Conservation (phyloP, 2,113 vertebrate species). For the Trichomycterus rosablanca region DNA sequence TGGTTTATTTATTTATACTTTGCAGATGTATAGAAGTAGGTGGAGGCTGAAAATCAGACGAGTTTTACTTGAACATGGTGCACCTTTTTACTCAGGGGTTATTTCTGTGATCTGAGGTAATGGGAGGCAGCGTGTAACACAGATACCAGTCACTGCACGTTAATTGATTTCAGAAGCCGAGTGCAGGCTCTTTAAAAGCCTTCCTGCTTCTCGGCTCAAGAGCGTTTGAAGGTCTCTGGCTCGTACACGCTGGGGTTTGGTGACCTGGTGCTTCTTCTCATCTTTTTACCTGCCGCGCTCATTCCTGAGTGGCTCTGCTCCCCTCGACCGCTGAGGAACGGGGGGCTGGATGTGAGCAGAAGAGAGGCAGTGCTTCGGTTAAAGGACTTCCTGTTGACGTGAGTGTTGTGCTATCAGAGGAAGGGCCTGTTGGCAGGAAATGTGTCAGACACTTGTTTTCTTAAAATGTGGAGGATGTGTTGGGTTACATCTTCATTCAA, state of each 20-base stretch:
- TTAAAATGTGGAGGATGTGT: slow-evolving; percentile 61
- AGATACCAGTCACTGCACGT: slow-evolving; percentile 35
- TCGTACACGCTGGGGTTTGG: background rate
- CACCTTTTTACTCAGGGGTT: too few species aligned
- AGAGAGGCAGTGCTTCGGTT: slow-evolving; percentile 25
- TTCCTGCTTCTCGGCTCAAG: slow-evolving; percentile 34
- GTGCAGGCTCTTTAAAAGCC: slow-evolving; percentile 38
- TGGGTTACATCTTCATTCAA: slow-evolving; percentile 52
- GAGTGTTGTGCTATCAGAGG: slow-evolving; percentile 65
- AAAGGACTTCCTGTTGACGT: slow-evolving; percentile 51
- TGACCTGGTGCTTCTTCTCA: background rate
- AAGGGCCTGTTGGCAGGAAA: slow-evolving; percentile 68
- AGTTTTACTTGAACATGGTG: too few species aligned
- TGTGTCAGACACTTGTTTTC: slow-evolving; percentile 73
- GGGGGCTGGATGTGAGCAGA: slow-evolving; percentile 12
- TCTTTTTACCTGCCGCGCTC: background rate
- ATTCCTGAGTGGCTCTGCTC: background rate
- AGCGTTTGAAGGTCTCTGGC: slow-evolving; percentile 48
- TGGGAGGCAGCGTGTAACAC: slow-evolving; percentile 35
- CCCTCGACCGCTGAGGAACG: background rate
- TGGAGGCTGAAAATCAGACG: too few species aligned
- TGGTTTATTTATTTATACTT: too few species aligned
- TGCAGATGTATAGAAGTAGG: too few species aligned
- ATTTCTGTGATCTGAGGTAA: slow-evolving; percentile 48
- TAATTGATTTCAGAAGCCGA: slow-evolving; percentile 53